Evolutionary conservation across 2,113 vertebrate species (phyloP).

Genomic region (Hypanus sabinus): DNA sequence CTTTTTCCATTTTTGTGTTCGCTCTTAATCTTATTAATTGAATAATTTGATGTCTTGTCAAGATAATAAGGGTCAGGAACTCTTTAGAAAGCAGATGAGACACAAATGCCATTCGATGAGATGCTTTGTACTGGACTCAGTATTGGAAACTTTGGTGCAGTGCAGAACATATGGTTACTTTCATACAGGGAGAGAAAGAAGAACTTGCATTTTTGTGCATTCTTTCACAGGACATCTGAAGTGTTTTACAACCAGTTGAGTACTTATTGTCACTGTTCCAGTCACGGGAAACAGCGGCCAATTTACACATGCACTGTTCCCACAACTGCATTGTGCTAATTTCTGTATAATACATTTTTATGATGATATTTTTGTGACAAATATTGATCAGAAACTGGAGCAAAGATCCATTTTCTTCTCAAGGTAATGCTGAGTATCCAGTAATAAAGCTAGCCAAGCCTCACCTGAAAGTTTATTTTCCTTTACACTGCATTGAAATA

Average conservation of each 20-base stretch:
- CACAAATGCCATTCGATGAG: background rate
- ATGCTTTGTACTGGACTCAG: background rate
- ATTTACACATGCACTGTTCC: background rate
- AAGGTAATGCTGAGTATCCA: too few species aligned
- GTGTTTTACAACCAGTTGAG: background rate
- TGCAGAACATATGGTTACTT: background rate
- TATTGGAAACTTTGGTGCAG: background rate
- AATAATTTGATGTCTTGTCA: background rate
- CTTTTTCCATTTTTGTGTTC: conserved; percentile 33
- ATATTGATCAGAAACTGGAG: background rate
- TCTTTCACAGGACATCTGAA: background rate
- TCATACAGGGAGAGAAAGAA: background rate
- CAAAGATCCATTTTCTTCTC: background rate
- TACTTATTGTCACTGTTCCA: background rate
- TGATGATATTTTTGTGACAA: too few species aligned
- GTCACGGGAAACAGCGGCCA: background rate
- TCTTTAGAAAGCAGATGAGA: background rate
- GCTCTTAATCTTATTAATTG: conserved; percentile 37
- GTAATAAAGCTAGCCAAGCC: too few species aligned
- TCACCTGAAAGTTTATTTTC: background rate
- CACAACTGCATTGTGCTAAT: background rate
- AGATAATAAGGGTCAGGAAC: conserved; percentile 33
- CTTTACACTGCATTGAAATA: background rate
- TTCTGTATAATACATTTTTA: background rate
- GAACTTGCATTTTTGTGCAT: background rate